Conservation (phyloP, 2,113 vertebrate species). For the Cyanoliseus patagonus region DNA sequence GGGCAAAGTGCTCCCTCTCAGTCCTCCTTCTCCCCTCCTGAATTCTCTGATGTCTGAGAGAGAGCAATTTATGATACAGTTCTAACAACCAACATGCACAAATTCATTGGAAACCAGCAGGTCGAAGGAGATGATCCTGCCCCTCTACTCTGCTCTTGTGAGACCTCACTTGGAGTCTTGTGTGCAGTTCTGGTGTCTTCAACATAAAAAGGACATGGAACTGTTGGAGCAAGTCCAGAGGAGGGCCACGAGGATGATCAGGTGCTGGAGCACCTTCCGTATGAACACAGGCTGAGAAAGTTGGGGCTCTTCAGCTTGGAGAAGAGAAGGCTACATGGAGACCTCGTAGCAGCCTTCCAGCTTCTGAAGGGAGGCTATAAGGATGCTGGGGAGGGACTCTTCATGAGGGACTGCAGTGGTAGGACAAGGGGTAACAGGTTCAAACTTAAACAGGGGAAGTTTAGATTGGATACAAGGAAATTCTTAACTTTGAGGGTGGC, state of each 20-base stretch:
- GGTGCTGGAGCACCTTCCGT: neutral
- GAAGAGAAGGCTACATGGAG: too few species aligned
- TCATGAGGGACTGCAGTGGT: too few species aligned
- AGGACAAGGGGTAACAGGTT: too few species aligned
- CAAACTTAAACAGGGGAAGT: too few species aligned
- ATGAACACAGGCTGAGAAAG: neutral
- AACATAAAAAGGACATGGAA: neutral
- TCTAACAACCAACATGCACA: neutral
- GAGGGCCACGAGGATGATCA: neutral
- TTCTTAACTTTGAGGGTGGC: neutral
- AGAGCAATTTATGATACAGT: neutral
- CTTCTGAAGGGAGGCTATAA: too few species aligned
- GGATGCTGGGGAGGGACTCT: too few species aligned
- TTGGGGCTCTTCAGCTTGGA: neutral
- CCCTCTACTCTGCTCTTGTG: neutral
- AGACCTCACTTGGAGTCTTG: neutral
- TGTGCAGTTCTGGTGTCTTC: neutral
- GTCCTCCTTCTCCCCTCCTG: neutral
- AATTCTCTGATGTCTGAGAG: neutral
- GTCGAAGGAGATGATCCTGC: neutral
- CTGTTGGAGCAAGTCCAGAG: neutral
- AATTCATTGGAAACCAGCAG: neutral
- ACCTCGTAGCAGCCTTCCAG: too few species aligned
- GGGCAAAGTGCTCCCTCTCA: neutral
- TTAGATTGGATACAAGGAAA: neutral